Percentiles rank a stretch among this genome's conserved stretches.
These are phyloP conservation scores for Tetrax tetrax DNA, from an alignment of 2,113 vertebrate genomes.

Conservation along the genomic window DNA sequence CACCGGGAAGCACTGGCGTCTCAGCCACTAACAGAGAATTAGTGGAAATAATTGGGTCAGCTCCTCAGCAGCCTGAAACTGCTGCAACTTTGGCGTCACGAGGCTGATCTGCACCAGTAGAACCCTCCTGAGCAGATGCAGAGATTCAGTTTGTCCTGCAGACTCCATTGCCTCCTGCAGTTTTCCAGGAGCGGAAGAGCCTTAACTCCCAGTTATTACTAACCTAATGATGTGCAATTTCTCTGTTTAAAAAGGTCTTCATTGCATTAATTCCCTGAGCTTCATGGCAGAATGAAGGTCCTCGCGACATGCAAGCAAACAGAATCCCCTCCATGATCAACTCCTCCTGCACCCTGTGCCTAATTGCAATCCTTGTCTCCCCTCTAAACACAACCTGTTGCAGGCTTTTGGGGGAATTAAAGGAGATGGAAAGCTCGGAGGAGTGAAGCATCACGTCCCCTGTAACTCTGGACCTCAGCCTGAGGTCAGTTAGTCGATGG, in stretches of 20 bases:
- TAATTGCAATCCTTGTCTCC: background rate
- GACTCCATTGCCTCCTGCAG: background rate
- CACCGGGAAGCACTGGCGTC: fast-evolving
- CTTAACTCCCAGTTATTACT: background rate
- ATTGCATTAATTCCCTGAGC: background rate
- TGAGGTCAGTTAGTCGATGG: background rate
- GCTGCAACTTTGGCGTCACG: background rate
- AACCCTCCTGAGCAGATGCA: background rate
- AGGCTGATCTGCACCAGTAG: background rate
- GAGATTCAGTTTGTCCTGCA: background rate
- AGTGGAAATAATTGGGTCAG: background rate
- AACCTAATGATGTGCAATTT: background rate
- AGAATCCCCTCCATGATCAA: background rate
- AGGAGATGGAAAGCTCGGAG: background rate
- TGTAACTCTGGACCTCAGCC: background rate
- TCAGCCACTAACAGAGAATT: background rate
- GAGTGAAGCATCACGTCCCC: fast-evolving
- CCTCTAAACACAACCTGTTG: background rate
- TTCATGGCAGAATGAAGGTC: background rate
- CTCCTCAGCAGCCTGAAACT: background rate
- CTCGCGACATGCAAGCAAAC: background rate
- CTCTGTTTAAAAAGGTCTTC: background rate
- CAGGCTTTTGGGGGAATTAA: background rate
- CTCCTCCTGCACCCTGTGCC: background rate
- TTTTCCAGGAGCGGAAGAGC: background rate